phyloP scores from a whole-genome alignment of 1,140 invertebrate species.

The Thrips palmi region DNA sequence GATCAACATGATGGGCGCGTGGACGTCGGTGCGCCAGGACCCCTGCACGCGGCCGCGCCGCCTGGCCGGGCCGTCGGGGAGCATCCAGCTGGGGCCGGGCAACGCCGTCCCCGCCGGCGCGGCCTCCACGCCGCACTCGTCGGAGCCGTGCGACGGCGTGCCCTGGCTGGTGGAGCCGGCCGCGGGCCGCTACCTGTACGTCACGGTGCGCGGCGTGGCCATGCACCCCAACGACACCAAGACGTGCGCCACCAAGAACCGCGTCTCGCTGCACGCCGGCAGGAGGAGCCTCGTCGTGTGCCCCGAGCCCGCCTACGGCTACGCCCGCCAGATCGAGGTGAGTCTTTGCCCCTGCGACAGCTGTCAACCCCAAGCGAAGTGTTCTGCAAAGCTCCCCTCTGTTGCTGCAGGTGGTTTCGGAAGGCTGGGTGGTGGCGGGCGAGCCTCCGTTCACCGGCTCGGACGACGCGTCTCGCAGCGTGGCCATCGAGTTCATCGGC shows the following conservation, averaged over 20 bases:
- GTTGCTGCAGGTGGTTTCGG: slow-evolving; percentile 42
- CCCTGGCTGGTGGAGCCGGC: slow-evolving; percentile 65
- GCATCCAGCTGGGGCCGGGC: slow-evolving; percentile 33
- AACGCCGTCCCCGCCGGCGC: not conserved
- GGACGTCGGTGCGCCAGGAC: slow-evolving; percentile 55
- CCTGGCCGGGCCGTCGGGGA: slow-evolving; percentile 54
- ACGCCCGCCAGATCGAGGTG: slow-evolving; percentile 30
- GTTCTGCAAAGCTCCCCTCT: not conserved
- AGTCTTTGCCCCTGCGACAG: not conserved
- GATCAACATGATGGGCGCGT: slow-evolving; percentile 64
- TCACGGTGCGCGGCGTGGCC: slow-evolving; percentile 42
- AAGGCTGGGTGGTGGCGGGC: slow-evolving; percentile 47
- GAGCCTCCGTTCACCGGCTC: slow-evolving; percentile 24
- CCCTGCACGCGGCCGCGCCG: slow-evolving; percentile 42
- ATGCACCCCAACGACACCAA: slow-evolving; percentile 15
- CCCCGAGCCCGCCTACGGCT: slow-evolving; percentile 36
- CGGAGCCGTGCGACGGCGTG: slow-evolving; percentile 47
- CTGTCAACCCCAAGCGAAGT: not conserved
- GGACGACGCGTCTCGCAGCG: slow-evolving; percentile 39
- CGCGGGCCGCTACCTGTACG: slow-evolving; percentile 43
- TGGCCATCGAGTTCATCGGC: slow-evolving; percentile 59
- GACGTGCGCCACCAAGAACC: slow-evolving; percentile 42
- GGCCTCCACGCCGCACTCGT: slow-evolving; percentile 2
- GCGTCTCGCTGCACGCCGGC: slow-evolving; percentile 51
- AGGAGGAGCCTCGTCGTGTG: slow-evolving; percentile 45